Conservation (phyloP, 1,140 invertebrate genomes). For the Euura saliciscinereae region DNA sequence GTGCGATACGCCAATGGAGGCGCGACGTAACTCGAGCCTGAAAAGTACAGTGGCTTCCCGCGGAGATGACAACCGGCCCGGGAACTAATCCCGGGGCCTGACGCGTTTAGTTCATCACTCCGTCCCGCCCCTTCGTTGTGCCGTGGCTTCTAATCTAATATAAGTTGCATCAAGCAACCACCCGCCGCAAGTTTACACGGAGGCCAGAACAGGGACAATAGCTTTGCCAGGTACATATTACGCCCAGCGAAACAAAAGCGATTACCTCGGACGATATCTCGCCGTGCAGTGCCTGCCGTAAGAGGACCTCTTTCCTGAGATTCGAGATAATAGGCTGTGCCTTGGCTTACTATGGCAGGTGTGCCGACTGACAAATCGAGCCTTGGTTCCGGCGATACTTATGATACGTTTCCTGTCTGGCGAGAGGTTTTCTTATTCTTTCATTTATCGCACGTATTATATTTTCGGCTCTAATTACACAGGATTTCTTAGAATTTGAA, state of each 20-base stretch:
- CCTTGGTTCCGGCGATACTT: conserved; percentile 15
- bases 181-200: background rate
- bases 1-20: conserved; percentile 23
- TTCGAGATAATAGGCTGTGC: conserved; percentile 28
- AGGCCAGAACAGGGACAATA: conserved; percentile 11
- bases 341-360: conserved; percentile 35
- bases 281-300: conserved; percentile 18
- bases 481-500: no score
- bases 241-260: conserved; percentile 24
- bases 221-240: background rate
- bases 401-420: conserved; percentile 19
- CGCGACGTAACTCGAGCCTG: conserved; percentile 28
- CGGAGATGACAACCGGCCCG: conserved; percentile 43
- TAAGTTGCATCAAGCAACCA: background rate
- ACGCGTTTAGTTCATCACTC: conserved; percentile 36
- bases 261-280: conserved; percentile 20
- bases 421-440: background rate
- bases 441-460: background rate
- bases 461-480: no score
- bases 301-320: conserved; percentile 24
- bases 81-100: conserved; percentile 39
- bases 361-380: conserved; percentile 36
- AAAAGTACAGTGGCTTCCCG: conserved; percentile 37
- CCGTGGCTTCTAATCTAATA: conserved; percentile 12
- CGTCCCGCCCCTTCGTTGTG: conserved; percentile 10